A percentile compares a stretch with the other conserved stretches of the same genome.
These are phyloP conservation scores for Charina bottae DNA, from an alignment of 2,113 vertebrate genomes.

Conservation along the genomic window DNA sequence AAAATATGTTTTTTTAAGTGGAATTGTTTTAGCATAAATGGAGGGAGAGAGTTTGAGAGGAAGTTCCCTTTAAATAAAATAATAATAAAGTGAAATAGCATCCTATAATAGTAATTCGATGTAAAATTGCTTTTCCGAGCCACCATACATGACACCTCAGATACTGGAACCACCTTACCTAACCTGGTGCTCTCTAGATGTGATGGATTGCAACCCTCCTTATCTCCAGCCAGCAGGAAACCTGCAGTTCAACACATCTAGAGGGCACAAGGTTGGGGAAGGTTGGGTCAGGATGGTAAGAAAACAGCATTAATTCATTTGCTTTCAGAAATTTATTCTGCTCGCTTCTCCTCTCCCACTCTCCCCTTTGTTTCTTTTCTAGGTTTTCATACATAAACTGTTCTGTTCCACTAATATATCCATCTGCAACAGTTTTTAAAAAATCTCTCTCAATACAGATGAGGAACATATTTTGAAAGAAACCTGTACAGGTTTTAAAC, in stretches of 20 bases:
- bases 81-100: not conserved
- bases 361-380: not conserved
- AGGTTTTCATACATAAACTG: not conserved
- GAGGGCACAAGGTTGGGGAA: not conserved
- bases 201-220: not conserved
- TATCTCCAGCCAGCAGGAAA: not conserved
- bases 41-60: not conserved
- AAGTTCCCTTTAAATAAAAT: not conserved
- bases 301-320: slow-evolving; percentile 7
- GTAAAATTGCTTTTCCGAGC: not conserved
- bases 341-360: not conserved
- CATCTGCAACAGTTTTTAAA: not conserved
- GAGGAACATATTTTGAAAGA: not conserved
- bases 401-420: not conserved
- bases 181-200: not conserved
- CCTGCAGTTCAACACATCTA: not conserved
- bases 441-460: not conserved
- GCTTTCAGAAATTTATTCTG: not conserved
- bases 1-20: not conserved
- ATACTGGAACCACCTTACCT: not conserved
- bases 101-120: not conserved
- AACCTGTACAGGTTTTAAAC: not conserved
- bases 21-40: not conserved
- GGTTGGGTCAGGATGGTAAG: not conserved
- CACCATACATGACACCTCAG: not conserved